Conservation (phyloP, 2,113 vertebrate species). For the Tretioscincus oriximinensis region DNA sequence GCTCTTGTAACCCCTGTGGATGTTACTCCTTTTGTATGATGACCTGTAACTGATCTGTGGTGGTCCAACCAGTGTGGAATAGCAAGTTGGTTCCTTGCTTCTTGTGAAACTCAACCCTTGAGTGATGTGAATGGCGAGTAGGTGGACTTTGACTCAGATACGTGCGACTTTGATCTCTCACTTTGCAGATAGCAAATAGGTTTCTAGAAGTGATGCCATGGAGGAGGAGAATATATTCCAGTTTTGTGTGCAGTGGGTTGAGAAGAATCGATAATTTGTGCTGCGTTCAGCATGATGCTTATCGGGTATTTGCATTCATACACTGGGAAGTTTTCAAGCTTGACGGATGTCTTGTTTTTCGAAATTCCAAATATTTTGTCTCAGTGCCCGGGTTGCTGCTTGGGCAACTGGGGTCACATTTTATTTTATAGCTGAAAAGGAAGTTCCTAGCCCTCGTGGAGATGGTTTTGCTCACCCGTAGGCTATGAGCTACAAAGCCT, state of each 20-base stretch:
- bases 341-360: background rate
- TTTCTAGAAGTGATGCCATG: background rate
- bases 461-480: background rate
- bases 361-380: background rate
- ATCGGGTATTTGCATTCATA: background rate
- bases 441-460: conserved; percentile 18
- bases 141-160: background rate
- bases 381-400: background rate
- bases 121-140: background rate
- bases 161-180: background rate
- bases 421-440: background rate
- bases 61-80: background rate
- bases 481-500: background rate
- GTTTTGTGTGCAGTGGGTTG: too few relatives aligned
- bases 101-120: background rate
- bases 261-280: too few relatives aligned
- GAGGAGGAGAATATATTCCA: too few relatives aligned
- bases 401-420: too few relatives aligned
- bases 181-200: background rate
- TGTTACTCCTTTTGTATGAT: background rate
- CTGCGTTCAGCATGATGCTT: too few relatives aligned
- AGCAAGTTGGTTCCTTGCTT: background rate
- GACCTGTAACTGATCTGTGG: background rate
- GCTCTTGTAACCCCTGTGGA: background rate
- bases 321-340: background rate